phyloP scores from a whole-genome alignment of 1,140 invertebrate species.

The Drosophila paulistorum region DNA sequence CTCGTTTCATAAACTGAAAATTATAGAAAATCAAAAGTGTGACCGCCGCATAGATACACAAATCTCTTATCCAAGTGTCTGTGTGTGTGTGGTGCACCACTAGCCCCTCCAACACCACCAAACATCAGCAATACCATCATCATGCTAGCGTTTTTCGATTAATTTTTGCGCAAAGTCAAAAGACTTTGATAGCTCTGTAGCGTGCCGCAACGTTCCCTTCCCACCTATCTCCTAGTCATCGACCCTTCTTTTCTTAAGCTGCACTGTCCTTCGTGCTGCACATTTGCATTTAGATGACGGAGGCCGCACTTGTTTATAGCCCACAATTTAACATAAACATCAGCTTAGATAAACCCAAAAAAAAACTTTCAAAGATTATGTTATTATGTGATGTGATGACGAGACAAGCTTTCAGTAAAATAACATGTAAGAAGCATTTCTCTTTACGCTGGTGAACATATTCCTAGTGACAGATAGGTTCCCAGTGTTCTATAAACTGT shows the following conservation, averaged over 20 bases:
- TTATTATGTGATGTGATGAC: neutral
- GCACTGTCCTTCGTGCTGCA: slow-evolving; percentile 54
- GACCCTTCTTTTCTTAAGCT: neutral
- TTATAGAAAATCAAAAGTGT: slow-evolving; percentile 82
- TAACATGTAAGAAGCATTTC: too few relatives aligned
- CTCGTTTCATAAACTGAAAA: slow-evolving; percentile 67
- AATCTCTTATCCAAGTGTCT: neutral
- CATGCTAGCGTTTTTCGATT: slow-evolving; percentile 56
- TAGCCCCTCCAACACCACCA: slow-evolving; percentile 13
- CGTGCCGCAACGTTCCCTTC: slow-evolving; percentile 65
- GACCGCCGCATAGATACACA: slow-evolving; percentile 68
- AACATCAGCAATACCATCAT: slow-evolving; percentile 5
- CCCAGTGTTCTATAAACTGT: too few relatives aligned
- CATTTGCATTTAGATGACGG: slow-evolving; percentile 75
- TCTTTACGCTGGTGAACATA: too few relatives aligned
- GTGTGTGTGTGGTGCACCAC: neutral
- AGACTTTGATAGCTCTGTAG: slow-evolving; percentile 77
- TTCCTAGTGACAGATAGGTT: too few relatives aligned
- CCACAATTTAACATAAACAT: slow-evolving; percentile 46
- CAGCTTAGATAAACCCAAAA: neutral
- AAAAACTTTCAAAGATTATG: neutral
- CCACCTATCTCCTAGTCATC: neutral
- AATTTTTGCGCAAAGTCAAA: slow-evolving; percentile 75
- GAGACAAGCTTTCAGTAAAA: too few relatives aligned
- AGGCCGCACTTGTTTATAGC: slow-evolving; percentile 67